Conservation (phyloP, 2,797 vertebrate species). For the Sebastes trivittatus region DNA sequence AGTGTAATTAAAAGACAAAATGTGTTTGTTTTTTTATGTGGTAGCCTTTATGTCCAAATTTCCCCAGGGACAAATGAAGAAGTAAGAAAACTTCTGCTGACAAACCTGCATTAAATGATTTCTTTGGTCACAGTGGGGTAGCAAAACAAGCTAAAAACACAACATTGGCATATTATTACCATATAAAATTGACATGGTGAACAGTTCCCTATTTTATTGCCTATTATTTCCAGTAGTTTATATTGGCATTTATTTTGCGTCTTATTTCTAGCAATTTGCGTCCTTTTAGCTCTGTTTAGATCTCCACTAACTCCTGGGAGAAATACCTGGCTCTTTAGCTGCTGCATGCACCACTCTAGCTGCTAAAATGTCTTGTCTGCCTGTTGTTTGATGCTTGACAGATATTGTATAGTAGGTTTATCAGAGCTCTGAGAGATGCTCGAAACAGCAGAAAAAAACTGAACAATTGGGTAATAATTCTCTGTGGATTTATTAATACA, state of each 20-base stretch:
- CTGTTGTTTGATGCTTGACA: not conserved
- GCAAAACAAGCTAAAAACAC: not conserved
- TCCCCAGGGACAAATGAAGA: not conserved
- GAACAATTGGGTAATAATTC: no score
- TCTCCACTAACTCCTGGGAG: no score
- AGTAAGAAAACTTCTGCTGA: not conserved
- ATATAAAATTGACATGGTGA: not conserved
- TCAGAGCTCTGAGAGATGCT: not conserved
- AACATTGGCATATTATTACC: not conserved
- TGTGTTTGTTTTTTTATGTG: not conserved
- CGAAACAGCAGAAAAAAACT: no score
- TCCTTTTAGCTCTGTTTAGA: not conserved
- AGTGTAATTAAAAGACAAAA: not conserved
- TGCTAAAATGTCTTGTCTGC: accelerated
- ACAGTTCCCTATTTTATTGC: not conserved
- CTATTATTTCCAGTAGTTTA: not conserved
- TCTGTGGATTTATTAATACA: no score
- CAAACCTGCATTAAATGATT: not conserved
- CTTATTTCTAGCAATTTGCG: not conserved
- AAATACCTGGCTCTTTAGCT: not conserved
- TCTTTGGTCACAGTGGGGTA: not conserved
- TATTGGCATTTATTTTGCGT: not conserved
- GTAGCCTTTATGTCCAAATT: not conserved
- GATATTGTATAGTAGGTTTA: not conserved
- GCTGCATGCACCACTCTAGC: not conserved